These are phyloP conservation scores for Rhynchomys soricoides DNA, from an alignment of 2,113 vertebrate species.

Conservation along the genomic window DNA sequence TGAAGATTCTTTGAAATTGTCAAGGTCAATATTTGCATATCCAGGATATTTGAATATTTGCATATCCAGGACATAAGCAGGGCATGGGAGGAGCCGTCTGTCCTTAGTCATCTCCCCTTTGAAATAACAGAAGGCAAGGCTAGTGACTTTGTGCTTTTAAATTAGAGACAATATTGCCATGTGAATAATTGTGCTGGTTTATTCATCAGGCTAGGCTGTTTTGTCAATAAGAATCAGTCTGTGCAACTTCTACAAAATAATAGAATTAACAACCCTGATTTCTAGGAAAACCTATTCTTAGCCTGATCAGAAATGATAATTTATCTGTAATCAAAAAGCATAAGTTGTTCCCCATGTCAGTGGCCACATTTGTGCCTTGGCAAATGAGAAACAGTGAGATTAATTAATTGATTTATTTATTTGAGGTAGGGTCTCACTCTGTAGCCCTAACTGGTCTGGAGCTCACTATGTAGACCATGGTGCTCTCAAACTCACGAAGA, in stretches of 20 bases:
- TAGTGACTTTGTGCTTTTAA: constrained; percentile 17
- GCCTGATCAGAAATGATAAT: constrained; percentile 47
- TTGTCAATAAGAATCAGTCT: constrained; percentile 51
- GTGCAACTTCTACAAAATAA: constrained; percentile 38
- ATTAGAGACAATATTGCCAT: constrained; percentile 30
- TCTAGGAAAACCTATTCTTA: constrained; percentile 28
- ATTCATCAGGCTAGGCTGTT: background rate
- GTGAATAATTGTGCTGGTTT: background rate
- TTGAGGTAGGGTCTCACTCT: background rate
- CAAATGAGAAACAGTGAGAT: constrained; percentile 22
- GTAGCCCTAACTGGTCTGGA: background rate
- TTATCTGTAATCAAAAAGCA: constrained; percentile 54
- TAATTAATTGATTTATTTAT: constrained; percentile 32
- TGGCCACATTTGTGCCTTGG: background rate
- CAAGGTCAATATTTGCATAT: constrained; percentile 56
- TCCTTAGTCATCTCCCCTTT: background rate
- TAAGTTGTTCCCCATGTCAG: constrained; percentile 17
- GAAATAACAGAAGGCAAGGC: background rate
- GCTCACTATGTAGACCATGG: background rate
- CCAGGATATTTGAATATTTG: constrained; percentile 64
- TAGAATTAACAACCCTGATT: constrained; percentile 42
- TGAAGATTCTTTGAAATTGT: constrained; percentile 51
- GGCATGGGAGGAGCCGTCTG: background rate
- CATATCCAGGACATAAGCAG: constrained; percentile 42
- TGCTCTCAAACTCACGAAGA: background rate